Conservation (phyloP, 2,888 invertebrate species). For the Agrypnus murinus region DNA sequence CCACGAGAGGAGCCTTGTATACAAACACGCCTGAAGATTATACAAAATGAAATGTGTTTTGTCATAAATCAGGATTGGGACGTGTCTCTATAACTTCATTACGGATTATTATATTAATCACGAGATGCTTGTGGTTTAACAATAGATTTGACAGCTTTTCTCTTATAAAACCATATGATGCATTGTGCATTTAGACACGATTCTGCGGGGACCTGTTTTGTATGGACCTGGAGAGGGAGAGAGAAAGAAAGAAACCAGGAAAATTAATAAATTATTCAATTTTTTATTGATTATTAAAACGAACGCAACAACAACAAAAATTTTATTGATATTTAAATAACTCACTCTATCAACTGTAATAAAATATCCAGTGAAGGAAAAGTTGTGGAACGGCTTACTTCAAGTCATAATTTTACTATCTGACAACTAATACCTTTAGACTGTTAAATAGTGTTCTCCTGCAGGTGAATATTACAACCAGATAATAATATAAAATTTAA, state of each 20-base stretch:
- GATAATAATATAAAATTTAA: not conserved
- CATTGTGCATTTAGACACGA: constrained; percentile 38
- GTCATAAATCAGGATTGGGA: constrained; percentile 70
- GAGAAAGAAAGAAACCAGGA: no score
- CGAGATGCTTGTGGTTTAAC: constrained; percentile 66
- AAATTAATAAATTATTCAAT: no score
- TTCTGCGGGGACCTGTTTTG: no score
- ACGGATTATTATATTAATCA: constrained; percentile 71
- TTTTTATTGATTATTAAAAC: no score
- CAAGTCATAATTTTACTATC: constrained; percentile 1
- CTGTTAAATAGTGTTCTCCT: not conserved
- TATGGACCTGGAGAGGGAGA: no score
- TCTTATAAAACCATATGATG: constrained; percentile 53
- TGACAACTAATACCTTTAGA: not conserved
- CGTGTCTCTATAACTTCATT: constrained; percentile 71
- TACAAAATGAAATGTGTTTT: constrained; percentile 67
- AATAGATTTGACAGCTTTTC: constrained; percentile 62
- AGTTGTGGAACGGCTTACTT: constrained; percentile 3
- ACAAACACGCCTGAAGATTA: constrained; percentile 65
- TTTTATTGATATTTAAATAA: no score
- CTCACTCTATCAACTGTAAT: no score
- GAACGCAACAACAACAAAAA: no score
- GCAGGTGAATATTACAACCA: constrained; percentile 8
- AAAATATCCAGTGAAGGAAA: not conserved
- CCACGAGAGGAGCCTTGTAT: constrained; percentile 61